Evolutionary conservation across 1,140 invertebrate genomes (phyloP).

Genomic region (Drosophila leontia): DNA sequence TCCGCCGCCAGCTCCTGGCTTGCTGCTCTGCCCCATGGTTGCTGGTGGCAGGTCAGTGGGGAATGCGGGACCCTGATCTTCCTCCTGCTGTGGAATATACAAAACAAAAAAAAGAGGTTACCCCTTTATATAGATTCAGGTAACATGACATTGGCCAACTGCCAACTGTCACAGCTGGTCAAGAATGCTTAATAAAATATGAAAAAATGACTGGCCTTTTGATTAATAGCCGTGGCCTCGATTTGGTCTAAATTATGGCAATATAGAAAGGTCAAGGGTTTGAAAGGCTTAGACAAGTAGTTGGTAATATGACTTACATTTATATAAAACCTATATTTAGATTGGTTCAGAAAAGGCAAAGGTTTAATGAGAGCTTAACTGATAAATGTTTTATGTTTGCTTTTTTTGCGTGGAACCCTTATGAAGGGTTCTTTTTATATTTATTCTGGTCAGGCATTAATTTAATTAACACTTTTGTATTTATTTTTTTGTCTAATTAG

Average conservation of each 20-base stretch:
- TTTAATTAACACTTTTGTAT: background rate
- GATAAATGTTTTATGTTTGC: background rate
- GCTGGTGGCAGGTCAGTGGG: constrained; percentile 53
- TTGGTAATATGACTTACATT: background rate
- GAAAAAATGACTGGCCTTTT: constrained; percentile 8
- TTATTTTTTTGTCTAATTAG: background rate
- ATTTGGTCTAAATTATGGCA: constrained; percentile 4
- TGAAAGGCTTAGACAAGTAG: background rate
- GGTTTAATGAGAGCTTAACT: background rate
- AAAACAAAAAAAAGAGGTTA: constrained; percentile 5
- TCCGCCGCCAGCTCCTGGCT: constrained; percentile 24
- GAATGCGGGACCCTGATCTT: constrained; percentile 62
- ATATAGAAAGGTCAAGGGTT: constrained; percentile 5
- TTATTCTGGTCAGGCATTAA: background rate
- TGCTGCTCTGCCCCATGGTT: constrained; percentile 49
- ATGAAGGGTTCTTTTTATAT: background rate
- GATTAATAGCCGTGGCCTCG: constrained; percentile 11
- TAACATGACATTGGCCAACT: constrained; percentile 48
- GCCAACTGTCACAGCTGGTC: constrained; percentile 52
- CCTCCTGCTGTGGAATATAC: constrained; percentile 59
- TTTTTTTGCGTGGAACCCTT: background rate
- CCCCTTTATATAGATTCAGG: constrained; percentile 10
- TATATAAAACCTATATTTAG: background rate
- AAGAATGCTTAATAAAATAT: constrained; percentile 10
- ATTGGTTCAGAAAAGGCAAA: background rate